A percentile compares a stretch with the other conserved stretches of the same genome.
These are phyloP conservation scores for Anagyrus pseudococci DNA, from an alignment of 2,888 invertebrate species.

Conservation along the genomic window DNA sequence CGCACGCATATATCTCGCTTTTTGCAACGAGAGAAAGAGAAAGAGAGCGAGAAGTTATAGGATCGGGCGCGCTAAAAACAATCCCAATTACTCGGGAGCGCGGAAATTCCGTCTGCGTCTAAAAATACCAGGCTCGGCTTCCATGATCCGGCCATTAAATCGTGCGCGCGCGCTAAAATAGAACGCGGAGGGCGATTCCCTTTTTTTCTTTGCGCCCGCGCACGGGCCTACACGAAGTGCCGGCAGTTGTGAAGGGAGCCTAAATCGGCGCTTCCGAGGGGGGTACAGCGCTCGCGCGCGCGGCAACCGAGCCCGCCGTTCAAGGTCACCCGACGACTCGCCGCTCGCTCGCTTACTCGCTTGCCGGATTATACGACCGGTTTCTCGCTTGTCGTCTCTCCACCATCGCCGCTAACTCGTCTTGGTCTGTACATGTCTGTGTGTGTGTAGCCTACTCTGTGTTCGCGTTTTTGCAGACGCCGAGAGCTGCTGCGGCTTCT, in stretches of 20 bases:
- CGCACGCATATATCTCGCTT: too few species aligned
- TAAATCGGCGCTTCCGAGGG: conserved; percentile 41
- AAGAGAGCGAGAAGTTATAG: too few species aligned
- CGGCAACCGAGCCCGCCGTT: conserved; percentile 50
- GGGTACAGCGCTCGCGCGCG: conserved; percentile 26
- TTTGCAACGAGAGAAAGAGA: too few species aligned
- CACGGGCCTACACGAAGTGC: not conserved
- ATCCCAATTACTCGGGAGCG: not conserved
- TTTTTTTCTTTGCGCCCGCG: not conserved
- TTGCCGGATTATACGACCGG: conserved; percentile 53
- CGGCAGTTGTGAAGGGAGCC: conserved; percentile 25
- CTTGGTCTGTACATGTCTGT: too few species aligned
- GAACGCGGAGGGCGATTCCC: not conserved
- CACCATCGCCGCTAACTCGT: conserved; percentile 26
- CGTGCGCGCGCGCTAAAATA: conserved; percentile 20
- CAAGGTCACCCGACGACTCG: too few species aligned
- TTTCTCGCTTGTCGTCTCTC: conserved; percentile 39
- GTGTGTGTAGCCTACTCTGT: conserved; percentile 12
- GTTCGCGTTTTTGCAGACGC: conserved; percentile 20
- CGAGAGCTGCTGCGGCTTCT: too few species aligned
- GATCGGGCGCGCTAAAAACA: too few species aligned
- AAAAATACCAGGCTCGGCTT: conserved; percentile 11
- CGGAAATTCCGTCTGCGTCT: conserved; percentile 15
- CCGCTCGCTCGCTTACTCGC: too few species aligned
- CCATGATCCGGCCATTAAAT: conserved; percentile 14